phyloP scores from a whole-genome alignment of 1,140 invertebrate species.

The Drosophila nebulosa region DNA sequence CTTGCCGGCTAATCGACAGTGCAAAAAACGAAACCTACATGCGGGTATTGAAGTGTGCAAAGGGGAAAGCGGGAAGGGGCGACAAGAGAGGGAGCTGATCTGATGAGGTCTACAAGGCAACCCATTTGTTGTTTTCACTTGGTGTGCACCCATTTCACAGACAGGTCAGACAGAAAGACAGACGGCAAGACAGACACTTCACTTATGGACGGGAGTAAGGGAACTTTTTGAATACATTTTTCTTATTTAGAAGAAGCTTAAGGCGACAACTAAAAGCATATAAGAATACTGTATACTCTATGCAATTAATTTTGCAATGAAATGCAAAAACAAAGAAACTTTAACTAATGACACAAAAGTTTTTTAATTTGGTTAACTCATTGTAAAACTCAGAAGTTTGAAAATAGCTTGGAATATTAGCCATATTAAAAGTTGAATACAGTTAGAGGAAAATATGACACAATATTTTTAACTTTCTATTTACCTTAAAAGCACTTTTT shows the following conservation, averaged over 20 bases:
- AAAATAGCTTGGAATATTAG: no score
- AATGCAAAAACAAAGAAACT: neutral
- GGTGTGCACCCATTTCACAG: constrained; percentile 64
- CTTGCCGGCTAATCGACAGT: constrained; percentile 70
- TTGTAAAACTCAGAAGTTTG: no score
- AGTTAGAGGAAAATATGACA: no score
- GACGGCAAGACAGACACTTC: constrained; percentile 30
- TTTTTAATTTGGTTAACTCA: no score
- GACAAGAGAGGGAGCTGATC: constrained; percentile 31
- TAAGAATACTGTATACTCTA: constrained; percentile 4
- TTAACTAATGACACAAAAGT: no score
- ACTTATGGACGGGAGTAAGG: constrained; percentile 4
- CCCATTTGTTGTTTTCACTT: constrained; percentile 78
- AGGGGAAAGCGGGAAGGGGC: neutral
- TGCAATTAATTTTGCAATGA: neutral
- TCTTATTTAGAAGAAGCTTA: constrained; percentile 8
- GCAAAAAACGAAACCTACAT: constrained; percentile 49
- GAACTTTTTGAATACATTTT: constrained; percentile 3
- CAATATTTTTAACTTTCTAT: no score
- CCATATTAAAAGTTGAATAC: no score
- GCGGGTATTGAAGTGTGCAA: neutral
- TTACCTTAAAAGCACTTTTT: no score
- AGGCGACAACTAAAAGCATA: neutral
- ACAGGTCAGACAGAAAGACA: constrained; percentile 29
- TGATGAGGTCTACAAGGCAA: constrained; percentile 54